A percentile compares a stretch with the other conserved stretches of the same genome.
These are phyloP conservation scores for Diceros bicornis DNA, from an alignment of 2,797 vertebrate genomes.

Conservation along the genomic window DNA sequence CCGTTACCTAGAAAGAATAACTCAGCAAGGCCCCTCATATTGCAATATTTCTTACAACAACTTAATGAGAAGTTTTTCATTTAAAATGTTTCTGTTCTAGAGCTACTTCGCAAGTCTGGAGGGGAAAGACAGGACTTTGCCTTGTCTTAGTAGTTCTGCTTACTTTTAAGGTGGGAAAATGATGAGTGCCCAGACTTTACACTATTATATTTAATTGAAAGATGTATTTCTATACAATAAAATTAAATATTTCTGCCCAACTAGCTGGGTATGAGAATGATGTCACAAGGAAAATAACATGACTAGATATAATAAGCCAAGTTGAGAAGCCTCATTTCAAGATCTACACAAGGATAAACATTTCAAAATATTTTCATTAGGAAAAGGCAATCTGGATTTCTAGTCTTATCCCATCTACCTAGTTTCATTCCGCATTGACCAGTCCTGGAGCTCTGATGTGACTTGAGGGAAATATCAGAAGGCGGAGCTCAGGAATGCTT, in stretches of 20 bases:
- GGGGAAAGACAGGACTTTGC: neutral
- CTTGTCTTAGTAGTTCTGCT: neutral
- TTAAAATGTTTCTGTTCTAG: neutral
- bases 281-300: neutral
- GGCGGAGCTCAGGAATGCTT: neutral
- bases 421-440: neutral
- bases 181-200: neutral
- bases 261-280: neutral
- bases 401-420: neutral
- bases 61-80: neutral
- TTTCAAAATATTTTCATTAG: neutral
- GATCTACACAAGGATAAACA: neutral
- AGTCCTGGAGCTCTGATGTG: accelerated
- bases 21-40: neutral
- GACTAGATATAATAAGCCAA: neutral
- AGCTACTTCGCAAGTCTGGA: neutral
- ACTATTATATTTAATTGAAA: neutral
- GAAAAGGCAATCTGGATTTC: neutral
- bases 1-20: neutral
- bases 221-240: neutral
- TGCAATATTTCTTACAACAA: neutral
- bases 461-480: neutral
- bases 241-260: neutral
- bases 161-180: neutral
- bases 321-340: neutral